Evolutionary conservation across 2,797 vertebrate genomes (phyloP).

Genomic region (Chaenodraco wilsoni): DNA sequence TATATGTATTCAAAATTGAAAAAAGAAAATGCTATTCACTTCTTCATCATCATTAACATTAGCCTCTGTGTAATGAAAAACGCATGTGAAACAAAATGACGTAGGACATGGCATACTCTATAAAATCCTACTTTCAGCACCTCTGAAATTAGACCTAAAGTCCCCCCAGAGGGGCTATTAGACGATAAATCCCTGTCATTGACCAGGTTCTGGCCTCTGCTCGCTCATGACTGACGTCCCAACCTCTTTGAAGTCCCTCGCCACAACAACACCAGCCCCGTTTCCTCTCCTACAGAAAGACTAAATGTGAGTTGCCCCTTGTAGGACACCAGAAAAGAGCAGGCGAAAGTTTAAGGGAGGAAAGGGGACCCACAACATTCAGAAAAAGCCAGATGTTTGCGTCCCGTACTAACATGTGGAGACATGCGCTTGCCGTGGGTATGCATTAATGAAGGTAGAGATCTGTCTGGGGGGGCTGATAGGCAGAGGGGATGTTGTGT

Average conservation of each 20-base stretch:
- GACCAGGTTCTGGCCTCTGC: constrained; percentile 75
- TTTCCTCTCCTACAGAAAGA: constrained; percentile 47
- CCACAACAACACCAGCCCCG: constrained; percentile 63
- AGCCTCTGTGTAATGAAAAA: constrained; percentile 49
- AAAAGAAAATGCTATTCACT: constrained; percentile 10
- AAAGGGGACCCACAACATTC: constrained; percentile 50
- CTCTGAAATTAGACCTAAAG: constrained; percentile 75
- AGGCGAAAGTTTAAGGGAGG: constrained; percentile 27
- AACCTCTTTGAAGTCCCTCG: constrained; percentile 72
- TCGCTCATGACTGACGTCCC: constrained; percentile 63
- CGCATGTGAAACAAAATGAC: constrained; percentile 56
- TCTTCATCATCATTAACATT: constrained; percentile 38
- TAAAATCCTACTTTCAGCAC: constrained; percentile 77
- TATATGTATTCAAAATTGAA: background rate
- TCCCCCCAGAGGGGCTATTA: constrained; percentile 76
- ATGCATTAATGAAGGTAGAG: constrained; percentile 80
- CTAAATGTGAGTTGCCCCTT: constrained; percentile 31
- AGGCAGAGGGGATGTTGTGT: constrained; percentile 50
- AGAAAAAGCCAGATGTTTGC: constrained; percentile 73
- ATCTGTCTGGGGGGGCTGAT: constrained; percentile 65
- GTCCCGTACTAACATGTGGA: constrained; percentile 61
- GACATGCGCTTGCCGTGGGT: constrained; percentile 67
- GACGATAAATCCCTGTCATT: constrained; percentile 74
- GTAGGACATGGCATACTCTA: constrained; percentile 59
- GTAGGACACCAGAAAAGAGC: constrained; percentile 38